Evolutionary conservation across 2,888 invertebrate species (phyloP).

Genomic region (Agonum fuliginosum): DNA sequence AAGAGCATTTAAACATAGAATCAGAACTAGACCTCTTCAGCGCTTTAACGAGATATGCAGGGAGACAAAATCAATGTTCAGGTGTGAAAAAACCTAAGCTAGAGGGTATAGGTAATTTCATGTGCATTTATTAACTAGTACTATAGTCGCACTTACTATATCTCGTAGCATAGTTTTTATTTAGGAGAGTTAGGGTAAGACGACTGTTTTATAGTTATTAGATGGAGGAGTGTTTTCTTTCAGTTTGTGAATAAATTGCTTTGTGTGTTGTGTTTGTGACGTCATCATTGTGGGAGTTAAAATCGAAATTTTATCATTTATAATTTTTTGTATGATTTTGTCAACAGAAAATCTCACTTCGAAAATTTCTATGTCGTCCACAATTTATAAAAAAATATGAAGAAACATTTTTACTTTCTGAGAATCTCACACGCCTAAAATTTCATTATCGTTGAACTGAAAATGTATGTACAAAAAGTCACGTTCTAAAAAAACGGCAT

Average conservation of each 20-base stretch:
- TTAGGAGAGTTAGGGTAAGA: slow-evolving; percentile 33
- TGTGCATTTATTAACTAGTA: slow-evolving; percentile 65
- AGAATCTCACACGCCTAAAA: too few species aligned
- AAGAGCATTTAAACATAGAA: slow-evolving; percentile 82
- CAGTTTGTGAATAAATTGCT: neutral
- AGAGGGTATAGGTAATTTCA: slow-evolving; percentile 71
- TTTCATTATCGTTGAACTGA: too few species aligned
- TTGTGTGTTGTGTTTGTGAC: neutral
- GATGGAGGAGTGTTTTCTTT: neutral
- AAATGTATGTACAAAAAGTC: too few species aligned
- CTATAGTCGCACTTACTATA: slow-evolving; percentile 61
- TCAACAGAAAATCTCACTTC: too few species aligned
- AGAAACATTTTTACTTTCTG: too few species aligned
- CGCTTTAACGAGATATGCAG: slow-evolving; percentile 82
- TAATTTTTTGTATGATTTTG: too few species aligned
- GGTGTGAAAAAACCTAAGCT: slow-evolving; percentile 73
- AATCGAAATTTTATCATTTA: too few species aligned
- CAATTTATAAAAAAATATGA: too few species aligned
- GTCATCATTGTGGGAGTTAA: slow-evolving; percentile 9
- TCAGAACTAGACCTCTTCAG: slow-evolving; percentile 87
- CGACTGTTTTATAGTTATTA: slow-evolving; percentile 10
- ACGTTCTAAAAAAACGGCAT: too few species aligned
- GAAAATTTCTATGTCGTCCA: too few species aligned
- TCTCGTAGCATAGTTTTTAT: slow-evolving; percentile 6
- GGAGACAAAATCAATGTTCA: slow-evolving; percentile 75